phyloP scores from a whole-genome alignment of 2,113 vertebrate species.

The Chelonoidis abingdonii region DNA sequence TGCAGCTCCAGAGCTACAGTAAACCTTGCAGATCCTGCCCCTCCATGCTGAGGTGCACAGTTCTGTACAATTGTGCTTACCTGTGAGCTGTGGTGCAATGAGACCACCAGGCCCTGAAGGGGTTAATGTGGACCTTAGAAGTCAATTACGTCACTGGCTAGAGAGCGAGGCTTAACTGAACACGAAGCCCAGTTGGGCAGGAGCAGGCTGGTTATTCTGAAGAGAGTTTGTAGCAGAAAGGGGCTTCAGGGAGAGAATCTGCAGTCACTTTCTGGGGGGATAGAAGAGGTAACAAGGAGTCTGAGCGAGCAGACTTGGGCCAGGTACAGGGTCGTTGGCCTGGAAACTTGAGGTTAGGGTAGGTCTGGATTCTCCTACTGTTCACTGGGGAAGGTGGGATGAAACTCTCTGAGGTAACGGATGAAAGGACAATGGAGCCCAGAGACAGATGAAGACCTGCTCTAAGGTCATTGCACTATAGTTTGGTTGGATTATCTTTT shows the following conservation, averaged over 20 bases:
- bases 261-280: no score
- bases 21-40: accelerated
- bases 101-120: background rate
- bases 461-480: background rate
- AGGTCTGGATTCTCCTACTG: background rate
- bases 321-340: background rate
- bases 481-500: background rate
- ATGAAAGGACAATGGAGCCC: background rate
- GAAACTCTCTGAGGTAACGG: background rate
- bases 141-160: background rate
- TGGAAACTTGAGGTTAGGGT: background rate
- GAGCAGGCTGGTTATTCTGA: no score
- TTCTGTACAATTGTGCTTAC: background rate
- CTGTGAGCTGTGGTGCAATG: accelerated
- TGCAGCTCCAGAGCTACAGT: accelerated
- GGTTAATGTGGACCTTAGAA: background rate
- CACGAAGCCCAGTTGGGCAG: background rate
- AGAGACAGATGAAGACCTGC: background rate
- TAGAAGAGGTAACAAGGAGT: background rate
- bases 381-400: background rate
- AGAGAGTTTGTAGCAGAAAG: no score
- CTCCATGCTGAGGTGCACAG: background rate
- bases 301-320: background rate
- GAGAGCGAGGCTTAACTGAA: background rate
- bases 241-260: background rate